Base-by-base conservation (phyloP, 2,888 invertebrate genomes). In the Plebejus argus region DNA sequence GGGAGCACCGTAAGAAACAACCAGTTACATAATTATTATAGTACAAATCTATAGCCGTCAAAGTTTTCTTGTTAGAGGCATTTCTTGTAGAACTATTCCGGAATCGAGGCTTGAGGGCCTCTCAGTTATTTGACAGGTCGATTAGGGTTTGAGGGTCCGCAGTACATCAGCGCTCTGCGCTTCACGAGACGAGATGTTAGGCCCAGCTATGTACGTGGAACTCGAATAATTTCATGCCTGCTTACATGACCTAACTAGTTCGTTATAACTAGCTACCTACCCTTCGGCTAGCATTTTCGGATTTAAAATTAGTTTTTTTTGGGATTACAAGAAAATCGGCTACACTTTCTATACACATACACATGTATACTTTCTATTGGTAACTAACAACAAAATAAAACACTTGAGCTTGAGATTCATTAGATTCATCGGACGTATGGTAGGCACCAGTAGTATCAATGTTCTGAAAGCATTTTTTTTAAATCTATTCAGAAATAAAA, bases 81-180 rank as follows among this genome's bases (percentile, higher is more conserved):
- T 74, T 28, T 74, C 74, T 74, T 53, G 77, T 77, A 28, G 74
- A 80, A 80, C 79, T 80, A 79, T 79, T 77, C 79, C 56, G 78
- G 79, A 79, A 80, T 77, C 76, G 78, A 75, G 80, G 79, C 49
- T 49, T 70, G 56, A 70, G 76, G 66, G 76, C 23, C 72, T 66
- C 70, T 70, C 74, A 77, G 78, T 79, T 79, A 81, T 81, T 79
- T 81, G 80, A 81, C 80, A 81, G 80, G 79, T 80, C 79, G 80
- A 81, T 81, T 81, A 80, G 80, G 80, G 79, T 80, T 76, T 77
- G 74, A 74, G 28, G 74, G 74, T 74, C 74, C 49, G 39, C 8
- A 71, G 71, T 66, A 66, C 66, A 66, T 66, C 66, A 66, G 33
- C 33, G 66, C 66, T 66, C 66, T 33, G 33, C 33, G 66, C 66